Conservation (phyloP, 2,113 vertebrate genomes). For the Cygnus atratus region DNA sequence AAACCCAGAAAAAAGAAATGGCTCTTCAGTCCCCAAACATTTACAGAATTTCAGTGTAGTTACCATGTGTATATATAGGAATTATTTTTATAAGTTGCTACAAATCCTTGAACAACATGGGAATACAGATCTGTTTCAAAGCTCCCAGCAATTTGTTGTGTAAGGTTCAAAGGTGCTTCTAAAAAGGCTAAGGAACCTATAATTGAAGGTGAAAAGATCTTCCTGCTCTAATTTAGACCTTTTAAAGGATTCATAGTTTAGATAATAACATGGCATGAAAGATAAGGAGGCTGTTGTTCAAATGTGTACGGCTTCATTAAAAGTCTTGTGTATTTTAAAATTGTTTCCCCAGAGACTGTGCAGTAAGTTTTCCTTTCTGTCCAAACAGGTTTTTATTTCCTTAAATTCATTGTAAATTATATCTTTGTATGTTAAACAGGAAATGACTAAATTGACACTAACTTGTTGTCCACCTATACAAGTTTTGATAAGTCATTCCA, state of each 20-base stretch:
- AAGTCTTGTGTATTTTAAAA: not conserved
- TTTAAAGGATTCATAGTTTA: not conserved
- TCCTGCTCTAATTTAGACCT: not conserved
- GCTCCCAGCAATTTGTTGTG: not conserved
- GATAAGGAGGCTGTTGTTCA: not conserved
- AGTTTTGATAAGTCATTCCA: not conserved
- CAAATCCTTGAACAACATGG: not conserved
- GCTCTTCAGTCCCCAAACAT: not conserved
- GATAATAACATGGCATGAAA: not conserved
- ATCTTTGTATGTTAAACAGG: not conserved
- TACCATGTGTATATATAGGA: not conserved
- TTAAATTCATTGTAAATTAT: not conserved
- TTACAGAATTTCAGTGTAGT: not conserved
- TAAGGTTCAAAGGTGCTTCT: not conserved
- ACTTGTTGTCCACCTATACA: not conserved
- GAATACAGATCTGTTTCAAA: not conserved
- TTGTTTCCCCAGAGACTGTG: not conserved
- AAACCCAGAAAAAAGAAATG: not conserved
- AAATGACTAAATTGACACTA: not conserved
- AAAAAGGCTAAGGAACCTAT: not conserved
- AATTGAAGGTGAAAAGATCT: not conserved
- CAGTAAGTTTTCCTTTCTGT: not conserved
- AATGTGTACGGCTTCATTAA: not conserved
- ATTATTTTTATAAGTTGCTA: not conserved
- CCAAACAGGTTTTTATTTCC: not conserved